Evolutionary conservation across 92 coral and sea anemone genomes (phyloP), one percentile per base, ranked within the genome.

Genomic region (Parazoanthus darwini): DNA sequence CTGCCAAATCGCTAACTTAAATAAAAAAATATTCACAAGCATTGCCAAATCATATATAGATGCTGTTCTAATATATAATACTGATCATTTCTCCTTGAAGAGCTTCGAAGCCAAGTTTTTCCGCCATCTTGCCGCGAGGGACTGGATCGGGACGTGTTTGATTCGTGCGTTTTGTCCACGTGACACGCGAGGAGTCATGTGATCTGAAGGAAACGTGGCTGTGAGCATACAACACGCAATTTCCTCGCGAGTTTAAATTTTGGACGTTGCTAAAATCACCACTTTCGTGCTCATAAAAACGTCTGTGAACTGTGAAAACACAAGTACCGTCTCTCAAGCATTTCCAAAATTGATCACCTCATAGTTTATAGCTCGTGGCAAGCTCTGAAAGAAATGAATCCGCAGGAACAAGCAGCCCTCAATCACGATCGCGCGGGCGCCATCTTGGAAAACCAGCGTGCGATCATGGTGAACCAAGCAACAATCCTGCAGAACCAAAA

Each of bases 361-460:
- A 84, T 46, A 15, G 38, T 72, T 71, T 84, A 70, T 36, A 70
- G 78, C 33, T 44, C 68, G 78, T 84, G 78, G 79, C 87, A 70
- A 84, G 6, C 79, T 18, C 43, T 11, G 79, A 84, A 71, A 35
- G 89, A 80, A 67, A 93, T 95, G 96, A 95, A 95, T 87, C 96
- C 88, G 50, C 87, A 92, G 50, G 98, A 95, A 81, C 87, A 84
- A 68, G 68, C 65, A 43, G 77, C 90, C 82, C 86, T 92, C 68
- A 91, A 93, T 85, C 98, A 93, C 80, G 98, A 95, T 82, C 93
- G 98, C 79, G 94, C 94, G 86, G 94, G 96, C 98, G 98, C 98
- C 98, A 95, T 95, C 89, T 95, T 95, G 98, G 98, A 95, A 90
- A 95, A 95, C 86, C 98, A 95, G 74, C 98, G 98, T 94, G 98